These are phyloP conservation scores for Aphaenogaster rudis DNA, from an alignment of 1,140 invertebrate species.

Conservation along the genomic window DNA sequence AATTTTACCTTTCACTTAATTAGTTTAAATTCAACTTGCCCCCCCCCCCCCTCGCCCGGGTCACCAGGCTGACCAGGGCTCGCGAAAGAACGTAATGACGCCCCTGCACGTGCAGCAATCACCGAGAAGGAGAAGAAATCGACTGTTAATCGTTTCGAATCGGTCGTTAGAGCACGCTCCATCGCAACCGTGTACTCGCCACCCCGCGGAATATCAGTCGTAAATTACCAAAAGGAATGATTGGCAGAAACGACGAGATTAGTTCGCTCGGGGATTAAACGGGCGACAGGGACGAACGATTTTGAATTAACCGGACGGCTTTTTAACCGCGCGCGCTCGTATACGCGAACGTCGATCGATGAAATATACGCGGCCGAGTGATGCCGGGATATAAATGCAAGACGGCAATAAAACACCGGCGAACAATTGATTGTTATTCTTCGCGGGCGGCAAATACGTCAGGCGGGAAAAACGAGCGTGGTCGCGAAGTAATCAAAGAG, in stretches of 20 bases:
- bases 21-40: too few species aligned
- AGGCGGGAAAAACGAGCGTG: slow-evolving; percentile 37
- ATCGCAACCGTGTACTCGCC: slow-evolving; percentile 8
- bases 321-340: slow-evolving; percentile 27
- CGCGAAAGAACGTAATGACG: too few species aligned
- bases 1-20: too few species aligned
- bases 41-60: too few species aligned
- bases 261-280: slow-evolving; percentile 21
- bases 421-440: slow-evolving; percentile 62
- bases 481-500: slow-evolving; percentile 41
- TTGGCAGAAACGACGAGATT: slow-evolving; percentile 42
- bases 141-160: slow-evolving; percentile 27
- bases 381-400: slow-evolving; percentile 30
- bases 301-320: slow-evolving; percentile 28
- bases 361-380: slow-evolving; percentile 16
- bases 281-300: slow-evolving; percentile 14
- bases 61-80: too few species aligned
- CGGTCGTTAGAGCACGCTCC: neutral
- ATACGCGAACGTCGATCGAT: slow-evolving; percentile 23
- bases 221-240: slow-evolving; percentile 53
- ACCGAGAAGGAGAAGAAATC: neutral
- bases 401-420: slow-evolving; percentile 39
- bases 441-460: slow-evolving; percentile 32
- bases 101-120: neutral
- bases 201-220: slow-evolving; percentile 22